phyloP scores from a whole-genome alignment of 2,888 invertebrate genomes.

The Entomobrya proxima region DNA sequence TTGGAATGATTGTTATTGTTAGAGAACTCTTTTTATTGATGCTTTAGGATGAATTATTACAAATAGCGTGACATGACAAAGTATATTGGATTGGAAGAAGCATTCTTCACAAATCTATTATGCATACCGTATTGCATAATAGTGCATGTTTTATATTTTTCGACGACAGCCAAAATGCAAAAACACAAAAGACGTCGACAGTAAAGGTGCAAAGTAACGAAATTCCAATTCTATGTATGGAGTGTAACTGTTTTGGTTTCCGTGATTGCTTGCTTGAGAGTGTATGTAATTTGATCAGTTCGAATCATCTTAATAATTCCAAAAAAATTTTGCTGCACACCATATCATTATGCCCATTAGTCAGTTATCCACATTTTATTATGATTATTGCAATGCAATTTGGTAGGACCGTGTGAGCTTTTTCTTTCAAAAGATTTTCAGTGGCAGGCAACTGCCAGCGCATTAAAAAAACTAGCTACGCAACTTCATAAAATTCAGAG shows the following conservation, averaged over 20 bases:
- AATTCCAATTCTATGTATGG: neutral
- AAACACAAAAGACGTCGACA: neutral
- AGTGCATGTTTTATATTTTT: neutral
- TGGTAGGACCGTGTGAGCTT: conserved; percentile 9
- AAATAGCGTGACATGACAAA: conserved; percentile 7
- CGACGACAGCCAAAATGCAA: neutral
- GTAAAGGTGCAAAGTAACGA: neutral
- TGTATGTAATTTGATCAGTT: neutral
- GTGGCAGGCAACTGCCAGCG: neutral
- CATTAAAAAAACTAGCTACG: conserved; percentile 10
- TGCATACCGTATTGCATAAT: conserved; percentile 9
- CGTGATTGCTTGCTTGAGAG: conserved; percentile 19
- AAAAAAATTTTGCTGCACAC: neutral
- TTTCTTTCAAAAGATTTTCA: neutral
- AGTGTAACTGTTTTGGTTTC: conserved; percentile 17
- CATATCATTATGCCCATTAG: neutral
- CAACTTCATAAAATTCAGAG: conserved; percentile 33
- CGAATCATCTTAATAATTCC: neutral
- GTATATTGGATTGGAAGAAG: neutral
- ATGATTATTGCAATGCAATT: neutral
- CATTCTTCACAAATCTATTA: neutral
- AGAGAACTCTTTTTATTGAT: conserved; percentile 6
- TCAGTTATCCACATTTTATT: conserved; percentile 2
- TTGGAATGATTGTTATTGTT: neutral
- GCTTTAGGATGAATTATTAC: conserved; percentile 29